phyloP scores from a whole-genome alignment of 2,888 invertebrate genomes.

The Heteromurus nitidus region DNA sequence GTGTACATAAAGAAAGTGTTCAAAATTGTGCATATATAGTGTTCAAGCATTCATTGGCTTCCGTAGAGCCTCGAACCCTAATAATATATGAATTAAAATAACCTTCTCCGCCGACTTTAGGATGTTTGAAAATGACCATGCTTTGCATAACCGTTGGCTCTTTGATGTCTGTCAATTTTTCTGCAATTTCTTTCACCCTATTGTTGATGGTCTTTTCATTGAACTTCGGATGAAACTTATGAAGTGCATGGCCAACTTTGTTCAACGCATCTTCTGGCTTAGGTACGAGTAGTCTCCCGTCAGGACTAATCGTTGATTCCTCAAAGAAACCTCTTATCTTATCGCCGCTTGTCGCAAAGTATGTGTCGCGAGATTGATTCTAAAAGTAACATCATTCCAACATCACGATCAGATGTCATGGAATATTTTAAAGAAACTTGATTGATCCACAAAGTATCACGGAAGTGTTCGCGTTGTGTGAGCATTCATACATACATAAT shows the following conservation, averaged over 20 bases:
- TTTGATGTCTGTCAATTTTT: slow-evolving; percentile 81
- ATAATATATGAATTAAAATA: slow-evolving; percentile 56
- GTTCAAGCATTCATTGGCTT: background rate
- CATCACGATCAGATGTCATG: no score
- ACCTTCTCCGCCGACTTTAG: slow-evolving; percentile 92
- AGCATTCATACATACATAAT: no score
- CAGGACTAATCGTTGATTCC: slow-evolving; percentile 84
- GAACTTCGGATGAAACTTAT: slow-evolving; percentile 87
- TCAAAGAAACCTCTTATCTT: slow-evolving; percentile 96
- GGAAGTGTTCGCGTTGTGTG: no score
- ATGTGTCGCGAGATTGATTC: slow-evolving; percentile 81
- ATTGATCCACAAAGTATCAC: no score
- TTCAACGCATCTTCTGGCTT: slow-evolving; percentile 81
- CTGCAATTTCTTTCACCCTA: slow-evolving; percentile 86
- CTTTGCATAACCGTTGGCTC: slow-evolving; percentile 94
- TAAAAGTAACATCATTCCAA: no score
- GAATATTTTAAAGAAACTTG: no score
- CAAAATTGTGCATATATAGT: no score
- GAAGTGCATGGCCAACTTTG: slow-evolving; percentile 93
- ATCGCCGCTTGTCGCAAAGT: slow-evolving; percentile 93
- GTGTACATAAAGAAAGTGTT: no score
- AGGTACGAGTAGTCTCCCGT: slow-evolving; percentile 84
- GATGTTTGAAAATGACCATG: slow-evolving; percentile 99
- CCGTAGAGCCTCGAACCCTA: background rate
- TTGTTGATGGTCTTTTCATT: slow-evolving; percentile 88